Evolutionary conservation across 2,113 vertebrate species (phyloP).

Genomic region (Trematomus loennbergii): DNA sequence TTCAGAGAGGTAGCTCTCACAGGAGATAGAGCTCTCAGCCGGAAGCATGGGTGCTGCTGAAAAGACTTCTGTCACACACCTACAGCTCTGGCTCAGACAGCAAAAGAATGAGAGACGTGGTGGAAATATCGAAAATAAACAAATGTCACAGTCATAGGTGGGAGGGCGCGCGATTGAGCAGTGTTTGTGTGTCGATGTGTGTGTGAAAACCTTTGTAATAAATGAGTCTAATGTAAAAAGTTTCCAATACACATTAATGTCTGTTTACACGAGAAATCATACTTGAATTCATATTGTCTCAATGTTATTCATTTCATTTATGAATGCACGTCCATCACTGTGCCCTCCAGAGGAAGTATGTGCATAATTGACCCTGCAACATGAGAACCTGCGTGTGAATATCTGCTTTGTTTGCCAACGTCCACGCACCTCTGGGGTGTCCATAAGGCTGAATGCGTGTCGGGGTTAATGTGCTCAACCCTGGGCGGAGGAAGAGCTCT

Average conservation of each 20-base stretch:
- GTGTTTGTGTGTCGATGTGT: constrained; percentile 11
- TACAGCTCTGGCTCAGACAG: constrained; percentile 60
- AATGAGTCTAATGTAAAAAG: constrained; percentile 28
- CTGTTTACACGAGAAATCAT: not conserved
- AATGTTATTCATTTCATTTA: constrained; percentile 23
- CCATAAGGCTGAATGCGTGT: constrained; percentile 44
- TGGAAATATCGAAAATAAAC: constrained; percentile 57
- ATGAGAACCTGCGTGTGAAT: constrained; percentile 11
- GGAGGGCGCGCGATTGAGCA: constrained; percentile 9
- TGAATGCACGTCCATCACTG: constrained; percentile 3
- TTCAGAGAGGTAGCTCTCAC: constrained; percentile 76
- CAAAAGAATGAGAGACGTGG: constrained; percentile 41
- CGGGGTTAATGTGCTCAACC: constrained; percentile 68
- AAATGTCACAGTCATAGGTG: constrained; percentile 41
- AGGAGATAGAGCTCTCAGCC: constrained; percentile 67
- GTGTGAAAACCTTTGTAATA: constrained; percentile 17
- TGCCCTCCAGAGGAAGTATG: constrained; percentile 9
- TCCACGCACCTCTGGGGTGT: constrained; percentile 28
- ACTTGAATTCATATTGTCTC: constrained; percentile 11
- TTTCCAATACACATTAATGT: constrained; percentile 10
- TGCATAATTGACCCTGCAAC: constrained; percentile 18
- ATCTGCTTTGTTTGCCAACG: not conserved
- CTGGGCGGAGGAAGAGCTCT: constrained; percentile 45
- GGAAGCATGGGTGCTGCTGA: constrained; percentile 64
- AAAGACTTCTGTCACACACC: constrained; percentile 74